Percentiles rank a stretch among this genome's conserved stretches.
Conservation (phyloP, 2,113 vertebrate genomes). For the Amazona guildingii region DNA sequence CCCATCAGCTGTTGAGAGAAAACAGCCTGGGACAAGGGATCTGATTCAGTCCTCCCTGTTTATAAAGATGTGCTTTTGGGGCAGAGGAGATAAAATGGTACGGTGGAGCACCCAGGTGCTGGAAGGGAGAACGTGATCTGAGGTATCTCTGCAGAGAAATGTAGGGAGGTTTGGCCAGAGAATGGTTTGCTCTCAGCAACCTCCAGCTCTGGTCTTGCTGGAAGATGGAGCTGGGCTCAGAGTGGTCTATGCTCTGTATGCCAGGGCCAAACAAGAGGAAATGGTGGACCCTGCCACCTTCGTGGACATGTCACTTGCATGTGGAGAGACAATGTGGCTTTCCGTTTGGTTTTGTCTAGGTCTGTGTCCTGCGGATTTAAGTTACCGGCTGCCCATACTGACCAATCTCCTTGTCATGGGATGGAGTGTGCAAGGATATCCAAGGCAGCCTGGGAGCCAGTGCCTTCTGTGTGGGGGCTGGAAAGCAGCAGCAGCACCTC, state of each 20-base stretch:
- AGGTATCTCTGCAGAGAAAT: neutral
- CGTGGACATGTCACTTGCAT: neutral
- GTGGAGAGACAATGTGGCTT: neutral
- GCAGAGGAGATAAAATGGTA: neutral
- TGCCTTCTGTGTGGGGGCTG: neutral
- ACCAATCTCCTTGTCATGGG: neutral
- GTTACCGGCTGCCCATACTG: neutral
- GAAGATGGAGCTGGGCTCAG: neutral
- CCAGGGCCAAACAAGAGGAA: neutral
- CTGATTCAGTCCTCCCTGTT: neutral
- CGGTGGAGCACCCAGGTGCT: neutral
- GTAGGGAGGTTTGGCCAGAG: neutral
- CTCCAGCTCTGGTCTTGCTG: neutral
- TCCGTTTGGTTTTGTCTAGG: neutral
- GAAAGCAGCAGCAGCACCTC: neutral
- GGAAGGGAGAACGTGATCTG: neutral
- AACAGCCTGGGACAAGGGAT: neutral
- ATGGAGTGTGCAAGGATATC: neutral
- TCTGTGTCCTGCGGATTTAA: neutral
- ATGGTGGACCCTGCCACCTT: rapidly evolving
- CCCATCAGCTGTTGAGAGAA: neutral
- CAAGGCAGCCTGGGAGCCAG: rapidly evolving
- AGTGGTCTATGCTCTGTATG: neutral
- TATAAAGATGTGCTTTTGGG: neutral
- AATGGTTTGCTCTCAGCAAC: neutral